Evolutionary conservation across 2,797 vertebrate genomes (phyloP).

Genomic region (Helicolenus hilgendorfi): DNA sequence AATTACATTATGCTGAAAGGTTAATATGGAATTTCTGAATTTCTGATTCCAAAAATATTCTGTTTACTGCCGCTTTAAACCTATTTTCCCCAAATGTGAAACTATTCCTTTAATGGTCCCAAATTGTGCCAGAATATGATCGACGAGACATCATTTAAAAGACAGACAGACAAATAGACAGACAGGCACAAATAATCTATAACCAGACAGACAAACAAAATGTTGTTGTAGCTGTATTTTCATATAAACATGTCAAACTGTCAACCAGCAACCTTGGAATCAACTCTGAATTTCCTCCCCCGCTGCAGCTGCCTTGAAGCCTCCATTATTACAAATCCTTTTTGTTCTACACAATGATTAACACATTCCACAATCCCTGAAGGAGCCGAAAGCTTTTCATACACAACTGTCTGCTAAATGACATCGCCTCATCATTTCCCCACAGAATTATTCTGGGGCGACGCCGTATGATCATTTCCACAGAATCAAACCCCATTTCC

Average conservation of each 20-base stretch:
- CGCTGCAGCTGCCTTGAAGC: constrained; percentile 19
- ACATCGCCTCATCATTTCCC: constrained; percentile 71
- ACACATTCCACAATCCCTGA: constrained; percentile 67
- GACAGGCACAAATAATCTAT: neutral
- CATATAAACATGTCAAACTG: constrained; percentile 11
- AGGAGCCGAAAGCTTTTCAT: constrained; percentile 65
- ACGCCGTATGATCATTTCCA: constrained; percentile 65
- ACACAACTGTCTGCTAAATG: constrained; percentile 76
- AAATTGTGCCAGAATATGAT: neutral
- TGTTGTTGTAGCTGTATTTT: neutral
- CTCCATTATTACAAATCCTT: constrained; percentile 55
- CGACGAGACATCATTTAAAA: neutral
- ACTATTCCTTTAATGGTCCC: neutral
- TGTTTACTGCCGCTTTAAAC: no score
- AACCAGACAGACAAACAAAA: neutral
- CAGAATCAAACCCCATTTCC: constrained; percentile 55
- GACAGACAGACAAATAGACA: neutral
- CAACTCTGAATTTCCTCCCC: constrained; percentile 12
- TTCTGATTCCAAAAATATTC: no score
- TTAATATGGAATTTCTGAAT: no score
- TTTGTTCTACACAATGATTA: constrained; percentile 72
- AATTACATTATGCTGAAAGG: no score
- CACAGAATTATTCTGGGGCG: constrained; percentile 51
- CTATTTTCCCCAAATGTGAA: neutral
- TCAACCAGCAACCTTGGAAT: constrained; percentile 1